A percentile compares a stretch with the other conserved stretches of the same genome.
phyloP scores from a whole-genome alignment of 2,113 vertebrate species.

The Lucifuga dentata region DNA sequence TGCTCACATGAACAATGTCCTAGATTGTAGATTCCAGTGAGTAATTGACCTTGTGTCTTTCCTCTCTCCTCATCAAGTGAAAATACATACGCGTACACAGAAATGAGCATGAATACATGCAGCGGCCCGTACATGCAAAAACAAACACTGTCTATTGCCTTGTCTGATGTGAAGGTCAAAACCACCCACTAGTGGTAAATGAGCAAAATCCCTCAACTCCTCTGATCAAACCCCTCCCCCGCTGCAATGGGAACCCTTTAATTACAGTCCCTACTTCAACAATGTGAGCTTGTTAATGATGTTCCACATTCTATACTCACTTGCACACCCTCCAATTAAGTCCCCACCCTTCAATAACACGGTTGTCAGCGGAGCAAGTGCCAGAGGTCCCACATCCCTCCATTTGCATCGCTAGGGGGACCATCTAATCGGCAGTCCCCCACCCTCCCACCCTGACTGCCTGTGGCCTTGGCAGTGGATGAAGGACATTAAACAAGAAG shows the following conservation, averaged over 20 bases:
- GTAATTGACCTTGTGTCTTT: constrained; percentile 39
- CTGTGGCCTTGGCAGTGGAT: constrained; percentile 31
- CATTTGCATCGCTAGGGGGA: not conserved
- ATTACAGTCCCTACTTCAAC: constrained; percentile 77
- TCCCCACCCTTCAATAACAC: constrained; percentile 75
- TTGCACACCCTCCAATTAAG: constrained; percentile 68
- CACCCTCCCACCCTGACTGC: too few relatives aligned
- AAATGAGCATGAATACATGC: not conserved
- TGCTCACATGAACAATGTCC: constrained; percentile 26
- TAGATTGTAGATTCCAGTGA: constrained; percentile 21
- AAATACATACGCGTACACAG: constrained; percentile 9
- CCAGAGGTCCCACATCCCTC: constrained; percentile 16
- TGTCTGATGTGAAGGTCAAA: constrained; percentile 72
- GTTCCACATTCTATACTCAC: constrained; percentile 71
- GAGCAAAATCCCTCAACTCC: constrained; percentile 57
- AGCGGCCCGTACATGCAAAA: not conserved
- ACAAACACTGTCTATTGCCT: not conserved
- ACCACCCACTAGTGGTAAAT: constrained; percentile 49
- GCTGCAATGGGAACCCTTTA: constrained; percentile 68
- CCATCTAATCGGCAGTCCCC: constrained; percentile 31
- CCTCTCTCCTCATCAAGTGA: constrained; percentile 15
- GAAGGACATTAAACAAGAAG: constrained; percentile 32
- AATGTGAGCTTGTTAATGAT: constrained; percentile 79
- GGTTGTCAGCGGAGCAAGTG: constrained; percentile 62
- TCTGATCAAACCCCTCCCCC: constrained; percentile 63